Percentiles rank a stretch among this genome's conserved stretches.
Conservation (phyloP, 2,888 invertebrate genomes). For the Dicyrtoma fusca region DNA sequence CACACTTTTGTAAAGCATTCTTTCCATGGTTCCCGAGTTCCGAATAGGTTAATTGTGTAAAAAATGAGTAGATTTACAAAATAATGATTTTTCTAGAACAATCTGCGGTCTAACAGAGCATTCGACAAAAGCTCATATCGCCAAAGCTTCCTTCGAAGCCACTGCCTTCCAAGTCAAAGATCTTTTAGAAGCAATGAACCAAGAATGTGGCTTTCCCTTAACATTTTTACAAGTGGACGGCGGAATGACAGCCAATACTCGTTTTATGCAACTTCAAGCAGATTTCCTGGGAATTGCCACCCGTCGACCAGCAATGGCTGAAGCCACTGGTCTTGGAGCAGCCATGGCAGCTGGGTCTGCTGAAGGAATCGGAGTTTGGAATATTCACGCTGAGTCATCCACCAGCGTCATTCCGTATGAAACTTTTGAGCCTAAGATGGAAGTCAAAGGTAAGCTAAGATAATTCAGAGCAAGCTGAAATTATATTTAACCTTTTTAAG, state of each 20-base stretch:
- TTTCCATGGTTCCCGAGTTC: too few relatives aligned
- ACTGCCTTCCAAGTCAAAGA: slow-evolving; percentile 96
- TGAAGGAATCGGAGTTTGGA: slow-evolving; percentile 72
- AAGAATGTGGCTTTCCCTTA: slow-evolving; percentile 84
- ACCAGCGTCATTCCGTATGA: slow-evolving; percentile 68
- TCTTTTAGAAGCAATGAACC: slow-evolving; percentile 90
- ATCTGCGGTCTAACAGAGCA: slow-evolving; percentile 93
- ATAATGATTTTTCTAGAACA: slow-evolving; percentile 69
- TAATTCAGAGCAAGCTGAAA: too few relatives aligned
- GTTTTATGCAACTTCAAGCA: slow-evolving; percentile 91
- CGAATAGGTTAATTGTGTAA: too few relatives aligned
- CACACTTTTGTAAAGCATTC: too few relatives aligned
- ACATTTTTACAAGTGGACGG: slow-evolving; percentile 90
- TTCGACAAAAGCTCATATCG: slow-evolving; percentile 89
- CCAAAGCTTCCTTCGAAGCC: slow-evolving; percentile 90
- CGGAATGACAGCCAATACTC: slow-evolving; percentile 78
- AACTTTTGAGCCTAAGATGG: slow-evolving; percentile 79
- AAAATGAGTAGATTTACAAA: too few relatives aligned
- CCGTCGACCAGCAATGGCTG: slow-evolving; percentile 79
- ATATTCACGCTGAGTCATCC: slow-evolving; percentile 66
- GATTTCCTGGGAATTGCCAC: slow-evolving; percentile 81
- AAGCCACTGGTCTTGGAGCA: slow-evolving; percentile 85
- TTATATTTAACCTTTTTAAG: not conserved
- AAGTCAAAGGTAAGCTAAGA: slow-evolving; percentile 73
- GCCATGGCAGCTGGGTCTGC: slow-evolving; percentile 86